A percentile compares a stretch with the other conserved stretches of the same genome.
phyloP scores from a whole-genome alignment of 2,888 invertebrate genomes.

The Cepaea hortensis region DNA sequence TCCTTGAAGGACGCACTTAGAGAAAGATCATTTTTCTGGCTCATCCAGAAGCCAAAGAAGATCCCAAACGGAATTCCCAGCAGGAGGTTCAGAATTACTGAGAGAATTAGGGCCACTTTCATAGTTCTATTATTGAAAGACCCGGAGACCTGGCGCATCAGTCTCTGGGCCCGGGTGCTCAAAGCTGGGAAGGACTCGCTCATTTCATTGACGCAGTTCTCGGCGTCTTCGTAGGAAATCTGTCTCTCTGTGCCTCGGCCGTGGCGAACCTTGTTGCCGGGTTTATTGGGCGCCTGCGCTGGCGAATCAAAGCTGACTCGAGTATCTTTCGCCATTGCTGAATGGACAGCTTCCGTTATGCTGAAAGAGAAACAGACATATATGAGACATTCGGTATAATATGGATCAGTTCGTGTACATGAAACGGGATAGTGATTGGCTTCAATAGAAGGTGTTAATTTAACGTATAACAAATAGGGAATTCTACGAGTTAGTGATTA shows the following conservation, averaged over 20 bases:
- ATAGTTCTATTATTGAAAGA: constrained; percentile 53
- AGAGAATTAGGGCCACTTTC: constrained; percentile 50
- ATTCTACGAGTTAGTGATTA: no score
- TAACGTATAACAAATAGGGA: no score
- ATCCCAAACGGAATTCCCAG: constrained; percentile 52
- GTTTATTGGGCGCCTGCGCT: constrained; percentile 15
- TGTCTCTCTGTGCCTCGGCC: constrained; percentile 39
- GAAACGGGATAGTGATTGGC: no score
- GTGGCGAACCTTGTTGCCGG: constrained; percentile 21
- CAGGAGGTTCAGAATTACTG: constrained; percentile 50
- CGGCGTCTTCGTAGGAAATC: constrained; percentile 52
- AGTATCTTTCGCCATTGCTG: constrained; percentile 47
- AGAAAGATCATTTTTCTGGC: constrained; percentile 34
- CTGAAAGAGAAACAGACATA: constrained; percentile 2
- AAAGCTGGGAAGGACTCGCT: constrained; percentile 49
- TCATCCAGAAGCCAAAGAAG: constrained; percentile 53
- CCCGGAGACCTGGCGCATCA: constrained; percentile 49
- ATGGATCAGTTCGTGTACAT: no score
- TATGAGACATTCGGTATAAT: no score
- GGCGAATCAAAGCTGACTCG: constrained; percentile 42
- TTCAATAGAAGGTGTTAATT: no score
- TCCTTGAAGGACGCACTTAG: neutral
- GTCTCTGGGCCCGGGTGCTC: constrained; percentile 43
- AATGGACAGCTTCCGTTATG: constrained; percentile 27
- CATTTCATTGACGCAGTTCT: constrained; percentile 54